Evolutionary conservation across 2,113 vertebrate genomes (phyloP), one percentile per base, ranked within the genome.

Genomic region (Lagopus muta): DNA sequence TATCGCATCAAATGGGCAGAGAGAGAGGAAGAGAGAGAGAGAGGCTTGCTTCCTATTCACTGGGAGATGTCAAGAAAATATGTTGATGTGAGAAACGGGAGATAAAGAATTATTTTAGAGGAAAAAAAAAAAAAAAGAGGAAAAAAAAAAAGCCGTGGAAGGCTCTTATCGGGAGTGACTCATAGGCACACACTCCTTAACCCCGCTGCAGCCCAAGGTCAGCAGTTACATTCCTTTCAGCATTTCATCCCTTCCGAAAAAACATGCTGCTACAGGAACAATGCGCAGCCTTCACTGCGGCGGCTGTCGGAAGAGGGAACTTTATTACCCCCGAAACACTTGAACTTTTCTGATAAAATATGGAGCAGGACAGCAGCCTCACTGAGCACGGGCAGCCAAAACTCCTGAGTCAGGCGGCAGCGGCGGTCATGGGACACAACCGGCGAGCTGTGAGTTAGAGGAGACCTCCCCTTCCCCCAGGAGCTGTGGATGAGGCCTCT

Each of bases 121-220:
- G 87, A 13, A 13, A 8, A 27, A 54, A 47, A 47, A 47, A 47
- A 48, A 48, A 48, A 48, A 48, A 42, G 11, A 48, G 21, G 47
- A 16, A 6, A 13, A 42, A 42, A 42, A 89, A 25, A 92, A 94
- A 93, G 85, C 93, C 16, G 32, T 93, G 96, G 84, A 96, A 95
- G 93, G 92, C 84, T 90, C 94, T 97, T 97, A 97, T 97, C 97
- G 81, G 93, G 72, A 93, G 88, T 97, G 97, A 97, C 94, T 97
- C 97, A 97, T 57, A 95, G 87, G 94, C 92, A 88, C 92, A 96
- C 96, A 96, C 96, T 97, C 96, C 97, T 97, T 97, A 97, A 97
- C 96, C 97, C 96, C 93, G 94, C 91, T 94, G 96, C 95, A 91
- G 95, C 95, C 95, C 97, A 97, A 97, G 97, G 97, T 97, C 97